Evolutionary conservation across 2,888 invertebrate genomes (phyloP).

Genomic region (Drosophila suboccidentalis): DNA sequence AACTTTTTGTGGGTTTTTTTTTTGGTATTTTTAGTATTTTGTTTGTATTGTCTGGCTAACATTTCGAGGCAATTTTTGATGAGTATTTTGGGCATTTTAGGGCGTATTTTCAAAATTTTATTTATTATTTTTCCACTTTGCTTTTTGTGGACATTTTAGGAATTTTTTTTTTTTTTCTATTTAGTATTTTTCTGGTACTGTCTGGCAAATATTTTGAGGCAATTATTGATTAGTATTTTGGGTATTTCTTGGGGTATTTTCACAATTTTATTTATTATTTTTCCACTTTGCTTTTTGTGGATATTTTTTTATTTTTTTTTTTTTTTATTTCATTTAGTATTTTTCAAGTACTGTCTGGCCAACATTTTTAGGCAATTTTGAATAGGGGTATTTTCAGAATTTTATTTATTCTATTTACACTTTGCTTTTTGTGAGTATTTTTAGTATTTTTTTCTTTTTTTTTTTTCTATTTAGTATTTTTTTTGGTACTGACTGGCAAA

Average conservation of each 20-base stretch:
- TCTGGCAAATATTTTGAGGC: background rate
- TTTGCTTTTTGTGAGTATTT: background rate
- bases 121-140: too few species aligned
- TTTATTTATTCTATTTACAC: background rate
- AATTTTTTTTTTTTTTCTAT: background rate
- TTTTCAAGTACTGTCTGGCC: too few species aligned
- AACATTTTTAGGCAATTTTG: too few species aligned
- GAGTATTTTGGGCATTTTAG: too few species aligned
- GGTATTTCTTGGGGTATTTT: too few species aligned
- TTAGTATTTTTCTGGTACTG: background rate
- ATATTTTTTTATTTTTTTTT: background rate
- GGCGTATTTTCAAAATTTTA: too few species aligned
- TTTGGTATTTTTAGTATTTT: too few species aligned
- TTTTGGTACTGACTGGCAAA: background rate
- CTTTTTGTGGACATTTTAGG: background rate
- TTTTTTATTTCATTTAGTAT: background rate
- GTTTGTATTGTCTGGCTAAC: background rate
- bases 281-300: background rate
- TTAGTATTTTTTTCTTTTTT: background rate
- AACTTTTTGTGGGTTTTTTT: too few species aligned
- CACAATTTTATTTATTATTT: too few species aligned
- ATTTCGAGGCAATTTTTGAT: background rate
- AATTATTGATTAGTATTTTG: too few species aligned
- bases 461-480: too few species aligned
- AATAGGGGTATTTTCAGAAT: background rate